These are phyloP conservation scores for Araneus ventricosus DNA, from an alignment of 1,140 invertebrate species.

Conservation along the genomic window DNA sequence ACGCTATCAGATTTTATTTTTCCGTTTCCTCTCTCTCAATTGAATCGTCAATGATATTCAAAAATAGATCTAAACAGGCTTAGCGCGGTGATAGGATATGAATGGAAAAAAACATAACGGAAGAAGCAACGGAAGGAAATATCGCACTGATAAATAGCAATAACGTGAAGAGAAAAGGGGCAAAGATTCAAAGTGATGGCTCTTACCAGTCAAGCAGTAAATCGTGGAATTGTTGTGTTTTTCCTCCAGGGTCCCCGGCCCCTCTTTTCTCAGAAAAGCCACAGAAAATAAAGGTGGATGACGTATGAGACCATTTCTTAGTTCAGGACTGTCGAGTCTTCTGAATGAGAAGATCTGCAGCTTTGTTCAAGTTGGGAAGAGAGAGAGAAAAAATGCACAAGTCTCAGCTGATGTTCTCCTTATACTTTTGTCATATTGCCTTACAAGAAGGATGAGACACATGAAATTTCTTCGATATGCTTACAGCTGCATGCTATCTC, in stretches of 20 bases:
- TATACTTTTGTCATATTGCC: neutral
- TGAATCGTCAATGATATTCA: neutral
- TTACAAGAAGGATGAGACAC: neutral
- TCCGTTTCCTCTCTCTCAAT: neutral
- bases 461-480: neutral
- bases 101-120: neutral
- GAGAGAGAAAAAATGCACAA: conserved; percentile 30
- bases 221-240: conserved; percentile 51
- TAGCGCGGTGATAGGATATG: neutral
- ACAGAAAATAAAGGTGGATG: neutral
- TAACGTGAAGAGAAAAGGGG: conserved; percentile 23
- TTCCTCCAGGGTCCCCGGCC: neutral
- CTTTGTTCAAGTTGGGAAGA: neutral
- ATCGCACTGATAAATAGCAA: conserved; percentile 51
- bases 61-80: neutral
- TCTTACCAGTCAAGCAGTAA: conserved; percentile 20
- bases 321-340: conserved; percentile 11
- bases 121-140: neutral
- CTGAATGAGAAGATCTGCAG: conserved; percentile 56
- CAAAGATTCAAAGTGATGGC: neutral
- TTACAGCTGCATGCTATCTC: neutral
- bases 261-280: neutral
- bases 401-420: conserved; percentile 10
- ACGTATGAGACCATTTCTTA: conserved; percentile 47
- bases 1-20: neutral